Conservation (phyloP, 2,797 vertebrate species). For the Cetoscarus ocellatus region DNA sequence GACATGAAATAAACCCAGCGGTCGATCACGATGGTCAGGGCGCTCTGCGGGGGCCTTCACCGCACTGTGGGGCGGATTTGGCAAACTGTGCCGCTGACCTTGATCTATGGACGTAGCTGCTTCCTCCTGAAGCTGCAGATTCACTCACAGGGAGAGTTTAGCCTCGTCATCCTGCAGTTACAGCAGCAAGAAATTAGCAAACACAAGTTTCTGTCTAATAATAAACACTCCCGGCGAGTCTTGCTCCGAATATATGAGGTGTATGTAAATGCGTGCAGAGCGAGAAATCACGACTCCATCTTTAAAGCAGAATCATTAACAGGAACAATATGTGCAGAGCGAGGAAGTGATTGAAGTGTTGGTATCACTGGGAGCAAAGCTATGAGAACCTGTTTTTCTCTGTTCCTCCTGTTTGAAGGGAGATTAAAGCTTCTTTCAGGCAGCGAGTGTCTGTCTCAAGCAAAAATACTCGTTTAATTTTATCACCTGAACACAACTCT, state of each 20-base stretch:
- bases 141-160: slow-evolving; percentile 3
- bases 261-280: slow-evolving; percentile 6
- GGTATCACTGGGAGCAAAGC: background rate
- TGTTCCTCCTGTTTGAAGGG: slow-evolving; percentile 17
- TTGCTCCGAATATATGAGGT: background rate
- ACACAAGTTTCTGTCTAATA: background rate
- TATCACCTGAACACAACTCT: slow-evolving; percentile 3
- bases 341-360: slow-evolving; percentile 8
- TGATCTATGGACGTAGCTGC: slow-evolving; percentile 8
- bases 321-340: slow-evolving; percentile 7
- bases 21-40: background rate
- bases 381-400: background rate
- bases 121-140: slow-evolving; percentile 5
- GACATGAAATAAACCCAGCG: slow-evolving; percentile 1
- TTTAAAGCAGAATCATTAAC: background rate
- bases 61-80: slow-evolving; percentile 2
- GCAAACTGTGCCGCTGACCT: slow-evolving; percentile 10
- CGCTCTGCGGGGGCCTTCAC: slow-evolving; percentile 16
- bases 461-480: background rate
- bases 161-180: background rate
- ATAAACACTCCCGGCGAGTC: background rate
- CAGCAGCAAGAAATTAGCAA: background rate
- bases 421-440: slow-evolving; percentile 14
- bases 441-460: background rate
- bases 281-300: background rate